phyloP scores from a whole-genome alignment of 2,113 vertebrate genomes.

The Epinephelus lanceolatus region DNA sequence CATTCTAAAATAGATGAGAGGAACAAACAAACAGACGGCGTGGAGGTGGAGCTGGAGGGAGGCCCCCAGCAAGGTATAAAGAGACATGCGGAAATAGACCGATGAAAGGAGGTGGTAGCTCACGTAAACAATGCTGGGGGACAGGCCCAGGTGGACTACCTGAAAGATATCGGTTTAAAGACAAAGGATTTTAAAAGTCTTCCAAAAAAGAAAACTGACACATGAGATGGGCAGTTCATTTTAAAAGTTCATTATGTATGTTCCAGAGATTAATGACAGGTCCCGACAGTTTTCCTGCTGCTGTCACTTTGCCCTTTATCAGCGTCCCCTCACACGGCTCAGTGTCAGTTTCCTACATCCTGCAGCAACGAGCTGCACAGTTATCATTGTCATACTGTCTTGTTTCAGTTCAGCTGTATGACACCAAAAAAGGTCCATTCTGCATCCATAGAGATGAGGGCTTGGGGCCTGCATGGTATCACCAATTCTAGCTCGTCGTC shows the following conservation, averaged over 20 bases:
- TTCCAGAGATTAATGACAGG: background rate
- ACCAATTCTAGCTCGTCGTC: constrained; percentile 74
- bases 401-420: constrained; percentile 71
- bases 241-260: constrained; percentile 10
- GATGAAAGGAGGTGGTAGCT: constrained; percentile 66
- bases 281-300: constrained; percentile 30
- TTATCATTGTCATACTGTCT: constrained; percentile 21
- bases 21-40: constrained; percentile 75
- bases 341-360: constrained; percentile 54
- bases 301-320: constrained; percentile 67
- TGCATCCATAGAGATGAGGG: constrained; percentile 65
- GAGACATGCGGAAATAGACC: constrained; percentile 60
- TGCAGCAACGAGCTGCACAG: constrained; percentile 20
- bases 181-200: background rate
- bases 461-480: constrained; percentile 59
- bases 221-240: constrained; percentile 3
- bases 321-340: constrained; percentile 35
- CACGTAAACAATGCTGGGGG: constrained; percentile 41
- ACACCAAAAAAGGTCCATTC: constrained; percentile 77
- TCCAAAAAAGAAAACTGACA: background rate
- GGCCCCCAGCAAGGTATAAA: constrained; percentile 58
- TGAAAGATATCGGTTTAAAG: constrained; percentile 3
- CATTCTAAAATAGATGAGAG: constrained; percentile 71
- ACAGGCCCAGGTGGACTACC: constrained; percentile 13
- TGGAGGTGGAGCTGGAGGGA: constrained; percentile 61